These are phyloP conservation scores for Protophormia terraenovae DNA, from an alignment of 2,888 invertebrate species.

Conservation along the genomic window DNA sequence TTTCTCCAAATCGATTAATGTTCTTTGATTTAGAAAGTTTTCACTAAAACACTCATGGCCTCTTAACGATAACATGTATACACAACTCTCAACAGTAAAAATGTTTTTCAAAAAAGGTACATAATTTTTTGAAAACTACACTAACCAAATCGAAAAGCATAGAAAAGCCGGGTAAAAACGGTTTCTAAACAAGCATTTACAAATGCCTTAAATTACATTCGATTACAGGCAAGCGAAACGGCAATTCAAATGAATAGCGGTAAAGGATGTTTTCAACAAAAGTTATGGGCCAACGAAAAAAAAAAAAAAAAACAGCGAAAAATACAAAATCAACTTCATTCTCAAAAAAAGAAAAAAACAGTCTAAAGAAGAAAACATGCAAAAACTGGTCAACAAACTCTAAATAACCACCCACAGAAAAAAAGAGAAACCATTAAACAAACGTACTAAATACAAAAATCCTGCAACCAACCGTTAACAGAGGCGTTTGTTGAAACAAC, in stretches of 20 bases:
- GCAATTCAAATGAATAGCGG: conserved; percentile 14
- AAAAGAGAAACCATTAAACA: not conserved
- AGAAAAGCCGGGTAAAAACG: not conserved
- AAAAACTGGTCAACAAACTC: conserved; percentile 41
- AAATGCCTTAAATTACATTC: conserved; percentile 36
- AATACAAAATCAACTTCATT: not conserved
- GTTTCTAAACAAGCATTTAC: conserved; percentile 20
- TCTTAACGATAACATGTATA: not conserved
- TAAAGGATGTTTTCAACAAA: conserved; percentile 9
- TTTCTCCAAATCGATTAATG: not conserved
- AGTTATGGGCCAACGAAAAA: not conserved
- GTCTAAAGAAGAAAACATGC: not conserved
- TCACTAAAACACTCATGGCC: not conserved
- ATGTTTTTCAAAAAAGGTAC: not conserved
- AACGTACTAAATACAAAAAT: not conserved
- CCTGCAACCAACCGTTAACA: not conserved
- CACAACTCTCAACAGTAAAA: not conserved
- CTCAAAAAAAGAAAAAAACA: not conserved
- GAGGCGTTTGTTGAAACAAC: conserved; percentile 1
- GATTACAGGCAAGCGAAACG: conserved; percentile 20
- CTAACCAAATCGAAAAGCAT: not conserved
- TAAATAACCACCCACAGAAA: not conserved
- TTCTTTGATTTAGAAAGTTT: conserved; percentile 22
- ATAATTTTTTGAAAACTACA: not conserved
- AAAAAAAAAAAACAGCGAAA: not conserved